phyloP scores from a whole-genome alignment of 1,140 invertebrate species.

The Cherax quadricarinatus region DNA sequence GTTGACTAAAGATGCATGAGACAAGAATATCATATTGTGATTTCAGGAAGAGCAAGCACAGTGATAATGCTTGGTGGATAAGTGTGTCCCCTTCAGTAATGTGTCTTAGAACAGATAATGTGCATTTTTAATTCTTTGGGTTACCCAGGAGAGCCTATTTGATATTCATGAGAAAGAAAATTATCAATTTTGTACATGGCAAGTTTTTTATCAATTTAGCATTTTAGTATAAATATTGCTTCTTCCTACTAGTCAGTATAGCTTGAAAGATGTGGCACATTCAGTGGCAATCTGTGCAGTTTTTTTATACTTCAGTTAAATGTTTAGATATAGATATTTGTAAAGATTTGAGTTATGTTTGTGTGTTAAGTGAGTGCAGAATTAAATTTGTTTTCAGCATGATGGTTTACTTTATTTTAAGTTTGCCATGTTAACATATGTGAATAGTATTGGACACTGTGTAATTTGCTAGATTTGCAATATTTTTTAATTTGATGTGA shows the following conservation, averaged over 20 bases:
- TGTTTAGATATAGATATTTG: neutral
- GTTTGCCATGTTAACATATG: slow-evolving; percentile 28
- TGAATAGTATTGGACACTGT: neutral
- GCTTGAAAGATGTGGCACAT: slow-evolving; percentile 53
- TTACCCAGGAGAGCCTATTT: slow-evolving; percentile 16
- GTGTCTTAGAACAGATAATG: slow-evolving; percentile 57
- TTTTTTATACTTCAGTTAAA: slow-evolving; percentile 57
- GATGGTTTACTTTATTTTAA: slow-evolving; percentile 19
- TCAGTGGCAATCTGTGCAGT: slow-evolving; percentile 62
- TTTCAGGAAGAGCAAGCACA: slow-evolving; percentile 44
- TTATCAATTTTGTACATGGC: slow-evolving; percentile 62
- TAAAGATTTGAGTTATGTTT: slow-evolving; percentile 43
- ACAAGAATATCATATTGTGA: slow-evolving; percentile 49
- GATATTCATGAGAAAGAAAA: slow-evolving; percentile 42
- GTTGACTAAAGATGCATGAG: slow-evolving; percentile 43
- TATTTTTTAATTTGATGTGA: neutral
- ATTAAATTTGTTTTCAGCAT: slow-evolving; percentile 25
- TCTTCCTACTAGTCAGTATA: slow-evolving; percentile 68
- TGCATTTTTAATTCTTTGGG: slow-evolving; percentile 29
- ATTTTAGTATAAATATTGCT: slow-evolving; percentile 56
- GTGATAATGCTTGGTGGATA: slow-evolving; percentile 49
- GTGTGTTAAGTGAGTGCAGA: slow-evolving; percentile 34
- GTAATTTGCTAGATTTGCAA: neutral
- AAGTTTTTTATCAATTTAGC: slow-evolving; percentile 66
- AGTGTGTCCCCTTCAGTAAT: slow-evolving; percentile 27